These are phyloP conservation scores for Dasyprocta punctata DNA, from an alignment of 2,113 vertebrate genomes.

Conservation along the genomic window DNA sequence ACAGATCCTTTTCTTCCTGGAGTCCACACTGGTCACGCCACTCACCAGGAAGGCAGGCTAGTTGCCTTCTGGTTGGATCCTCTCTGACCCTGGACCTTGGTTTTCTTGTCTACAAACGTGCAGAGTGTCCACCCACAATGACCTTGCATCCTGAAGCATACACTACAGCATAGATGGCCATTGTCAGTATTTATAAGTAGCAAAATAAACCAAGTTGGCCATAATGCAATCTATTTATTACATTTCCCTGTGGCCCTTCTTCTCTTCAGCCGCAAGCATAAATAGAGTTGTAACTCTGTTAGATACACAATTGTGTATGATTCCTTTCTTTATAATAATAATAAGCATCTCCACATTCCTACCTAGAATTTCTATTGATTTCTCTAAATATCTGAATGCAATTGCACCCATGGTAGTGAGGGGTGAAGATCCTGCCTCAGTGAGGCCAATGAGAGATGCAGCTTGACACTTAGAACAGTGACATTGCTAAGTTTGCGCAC, in stretches of 20 bases:
- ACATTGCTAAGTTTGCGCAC: neutral
- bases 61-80: no score
- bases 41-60: no score
- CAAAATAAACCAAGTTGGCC: neutral
- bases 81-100: neutral
- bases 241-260: neutral
- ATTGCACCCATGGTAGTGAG: neutral
- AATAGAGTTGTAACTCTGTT: neutral
- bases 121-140: neutral
- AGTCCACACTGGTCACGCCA: no score
- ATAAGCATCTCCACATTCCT: neutral
- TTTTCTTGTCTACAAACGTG: neutral
- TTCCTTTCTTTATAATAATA: neutral
- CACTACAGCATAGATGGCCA: neutral
- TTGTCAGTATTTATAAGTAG: neutral
- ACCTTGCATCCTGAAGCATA: neutral
- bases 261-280: neutral
- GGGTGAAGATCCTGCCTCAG: no score
- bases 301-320: neutral
- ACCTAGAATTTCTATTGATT: neutral
- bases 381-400: neutral
- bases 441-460: neutral
- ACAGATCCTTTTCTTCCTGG: no score
- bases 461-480: neutral
- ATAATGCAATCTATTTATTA: neutral